Conservation (phyloP, 2,797 vertebrate genomes). For the Babyrousa celebensis region DNA sequence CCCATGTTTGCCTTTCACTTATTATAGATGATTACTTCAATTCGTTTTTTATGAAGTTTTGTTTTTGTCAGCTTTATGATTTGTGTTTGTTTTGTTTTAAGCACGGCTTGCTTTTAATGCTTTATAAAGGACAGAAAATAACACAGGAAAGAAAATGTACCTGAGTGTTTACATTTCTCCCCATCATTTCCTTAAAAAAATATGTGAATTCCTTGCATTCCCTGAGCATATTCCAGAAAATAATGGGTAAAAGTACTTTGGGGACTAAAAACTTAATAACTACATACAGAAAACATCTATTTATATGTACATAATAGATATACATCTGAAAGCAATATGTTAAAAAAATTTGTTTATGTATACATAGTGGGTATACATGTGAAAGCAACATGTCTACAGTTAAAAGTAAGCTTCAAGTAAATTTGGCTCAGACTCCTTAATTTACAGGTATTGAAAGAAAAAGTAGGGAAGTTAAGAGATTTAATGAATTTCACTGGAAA, state of each 20-base stretch:
- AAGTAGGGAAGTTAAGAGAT: neutral
- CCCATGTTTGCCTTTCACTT: conserved; percentile 50
- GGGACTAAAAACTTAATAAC: conserved; percentile 21
- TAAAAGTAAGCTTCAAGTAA: neutral
- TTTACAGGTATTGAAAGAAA: neutral
- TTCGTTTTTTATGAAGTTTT: conserved; percentile 3
- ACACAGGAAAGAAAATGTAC: neutral
- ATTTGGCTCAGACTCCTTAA: neutral
- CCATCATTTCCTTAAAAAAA: conserved; percentile 21
- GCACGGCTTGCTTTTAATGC: neutral
- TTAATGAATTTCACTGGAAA: neutral
- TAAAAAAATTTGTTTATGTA: neutral
- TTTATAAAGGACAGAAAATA: neutral
- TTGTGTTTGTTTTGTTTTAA: conserved; percentile 48
- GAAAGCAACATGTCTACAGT: neutral
- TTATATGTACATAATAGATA: neutral
- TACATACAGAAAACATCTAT: neutral
- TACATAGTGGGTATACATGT: neutral
- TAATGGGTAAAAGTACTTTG: neutral
- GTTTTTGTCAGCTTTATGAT: neutral
- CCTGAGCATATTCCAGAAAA: neutral
- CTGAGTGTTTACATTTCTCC: neutral
- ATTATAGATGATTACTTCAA: conserved; percentile 52
- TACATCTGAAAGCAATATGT: neutral
- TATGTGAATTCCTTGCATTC: conserved; percentile 3